A percentile compares a stretch with the other conserved stretches of the same genome.
phyloP scores from a whole-genome alignment of 2,113 vertebrate genomes.

The Herpetotheres cachinnans region DNA sequence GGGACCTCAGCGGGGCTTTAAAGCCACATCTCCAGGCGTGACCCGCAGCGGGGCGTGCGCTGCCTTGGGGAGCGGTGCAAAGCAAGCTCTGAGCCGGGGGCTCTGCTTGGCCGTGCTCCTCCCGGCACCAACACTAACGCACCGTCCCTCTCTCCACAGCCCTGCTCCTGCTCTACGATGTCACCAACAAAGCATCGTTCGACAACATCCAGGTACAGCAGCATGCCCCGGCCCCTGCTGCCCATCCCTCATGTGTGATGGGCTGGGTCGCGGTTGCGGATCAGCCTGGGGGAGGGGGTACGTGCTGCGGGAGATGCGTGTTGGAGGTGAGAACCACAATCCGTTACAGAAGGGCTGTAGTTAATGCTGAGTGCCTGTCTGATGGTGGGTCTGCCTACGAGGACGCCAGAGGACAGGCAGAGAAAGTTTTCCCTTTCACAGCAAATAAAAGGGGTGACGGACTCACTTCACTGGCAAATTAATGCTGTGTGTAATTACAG shows the following conservation, averaged over 20 bases:
- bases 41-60: rapidly evolving
- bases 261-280: neutral
- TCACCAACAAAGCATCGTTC: slow-evolving; percentile 91
- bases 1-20: neutral
- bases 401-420: neutral
- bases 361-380: neutral
- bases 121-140: rapidly evolving
- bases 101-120: neutral
- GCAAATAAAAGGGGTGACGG: neutral
- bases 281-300: neutral
- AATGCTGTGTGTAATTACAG: neutral
- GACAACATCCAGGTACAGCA: slow-evolving; percentile 89
- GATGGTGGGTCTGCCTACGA: neutral
- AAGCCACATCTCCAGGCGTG: rapidly evolving
- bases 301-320: neutral
- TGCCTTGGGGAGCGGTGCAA: neutral
- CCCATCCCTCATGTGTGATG: rapidly evolving
- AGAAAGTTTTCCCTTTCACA: neutral
- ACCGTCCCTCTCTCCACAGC: slow-evolving; percentile 68
- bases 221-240: neutral
- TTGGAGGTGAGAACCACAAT: neutral
- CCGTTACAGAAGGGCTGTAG: neutral
- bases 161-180: slow-evolving; percentile 89
- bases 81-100: neutral
- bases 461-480: neutral